Percentiles rank a stretch among this genome's conserved stretches.
Evolutionary conservation across 2,888 invertebrate genomes (phyloP).

Genomic region (Sphinx pinastri): DNA sequence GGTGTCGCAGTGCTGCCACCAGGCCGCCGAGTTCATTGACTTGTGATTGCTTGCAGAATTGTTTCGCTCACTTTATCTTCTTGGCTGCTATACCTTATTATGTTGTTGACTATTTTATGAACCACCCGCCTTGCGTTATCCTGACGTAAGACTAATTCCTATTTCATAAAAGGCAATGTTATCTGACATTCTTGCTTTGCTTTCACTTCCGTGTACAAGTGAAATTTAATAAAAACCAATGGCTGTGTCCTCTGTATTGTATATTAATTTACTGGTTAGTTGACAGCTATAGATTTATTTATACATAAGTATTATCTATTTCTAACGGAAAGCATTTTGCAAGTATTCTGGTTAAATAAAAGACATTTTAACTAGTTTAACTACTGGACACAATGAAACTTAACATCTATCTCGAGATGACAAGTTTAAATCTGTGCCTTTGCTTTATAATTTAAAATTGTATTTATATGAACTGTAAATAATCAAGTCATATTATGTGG

Average conservation of each 20-base stretch:
- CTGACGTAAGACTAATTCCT: neutral
- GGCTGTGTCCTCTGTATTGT: neutral
- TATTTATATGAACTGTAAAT: no score
- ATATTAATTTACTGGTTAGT: neutral
- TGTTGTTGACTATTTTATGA: neutral
- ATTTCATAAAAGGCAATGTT: constrained; percentile 5
- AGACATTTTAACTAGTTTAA: no score
- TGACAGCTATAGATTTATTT: no score
- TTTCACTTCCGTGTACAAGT: constrained; percentile 12
- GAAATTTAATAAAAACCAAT: neutral
- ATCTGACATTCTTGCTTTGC: constrained; percentile 8
- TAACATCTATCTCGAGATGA: no score
- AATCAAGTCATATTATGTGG: no score
- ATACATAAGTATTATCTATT: no score
- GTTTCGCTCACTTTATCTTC: constrained; percentile 18
- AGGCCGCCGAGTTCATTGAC: constrained; percentile 16
- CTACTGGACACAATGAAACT: no score
- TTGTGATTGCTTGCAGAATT: constrained; percentile 18
- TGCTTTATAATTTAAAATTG: no score
- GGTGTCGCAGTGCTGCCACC: constrained; percentile 7
- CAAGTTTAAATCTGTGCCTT: no score
- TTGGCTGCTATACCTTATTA: neutral
- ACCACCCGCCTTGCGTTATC: neutral
- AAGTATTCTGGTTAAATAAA: no score
- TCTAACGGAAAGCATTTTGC: no score